These are phyloP conservation scores for Bursaphelenchus okinawaensis DNA, from an alignment of 2,888 invertebrate species.

Conservation along the genomic window DNA sequence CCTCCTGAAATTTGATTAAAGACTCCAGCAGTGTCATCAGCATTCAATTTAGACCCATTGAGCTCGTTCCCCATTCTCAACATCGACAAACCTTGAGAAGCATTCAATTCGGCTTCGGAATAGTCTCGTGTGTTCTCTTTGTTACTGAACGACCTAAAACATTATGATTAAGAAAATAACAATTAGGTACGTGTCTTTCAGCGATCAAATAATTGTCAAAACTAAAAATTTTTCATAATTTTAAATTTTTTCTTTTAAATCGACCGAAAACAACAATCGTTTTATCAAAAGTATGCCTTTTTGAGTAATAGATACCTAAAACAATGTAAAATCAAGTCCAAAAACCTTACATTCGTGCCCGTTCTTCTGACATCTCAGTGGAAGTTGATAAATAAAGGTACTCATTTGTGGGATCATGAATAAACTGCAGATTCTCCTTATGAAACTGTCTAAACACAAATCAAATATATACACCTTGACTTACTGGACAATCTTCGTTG, in stretches of 20 bases:
- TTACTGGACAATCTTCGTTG: not conserved
- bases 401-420: not conserved
- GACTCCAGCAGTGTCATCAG: not conserved
- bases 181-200: not conserved
- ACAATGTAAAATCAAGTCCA: too few relatives aligned
- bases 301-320: too few relatives aligned
- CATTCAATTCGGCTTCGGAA: not conserved
- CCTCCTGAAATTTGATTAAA: not conserved
- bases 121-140: not conserved
- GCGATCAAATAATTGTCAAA: too few relatives aligned
- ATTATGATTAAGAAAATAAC: not conserved
- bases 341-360: too few relatives aligned
- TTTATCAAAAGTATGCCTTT: too few relatives aligned
- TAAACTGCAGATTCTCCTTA: not conserved
- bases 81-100: not conserved
- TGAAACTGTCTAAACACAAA: not conserved
- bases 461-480: not conserved
- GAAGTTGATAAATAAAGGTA: not conserved
- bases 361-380: not conserved
- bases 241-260: too few relatives aligned
- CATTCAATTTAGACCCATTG: not conserved
- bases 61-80: not conserved
- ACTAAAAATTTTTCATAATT: too few relatives aligned
- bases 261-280: too few relatives aligned
- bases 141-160: not conserved